phyloP scores from a whole-genome alignment of 1,140 invertebrate genomes.

The Macrostomum lignano region DNA sequence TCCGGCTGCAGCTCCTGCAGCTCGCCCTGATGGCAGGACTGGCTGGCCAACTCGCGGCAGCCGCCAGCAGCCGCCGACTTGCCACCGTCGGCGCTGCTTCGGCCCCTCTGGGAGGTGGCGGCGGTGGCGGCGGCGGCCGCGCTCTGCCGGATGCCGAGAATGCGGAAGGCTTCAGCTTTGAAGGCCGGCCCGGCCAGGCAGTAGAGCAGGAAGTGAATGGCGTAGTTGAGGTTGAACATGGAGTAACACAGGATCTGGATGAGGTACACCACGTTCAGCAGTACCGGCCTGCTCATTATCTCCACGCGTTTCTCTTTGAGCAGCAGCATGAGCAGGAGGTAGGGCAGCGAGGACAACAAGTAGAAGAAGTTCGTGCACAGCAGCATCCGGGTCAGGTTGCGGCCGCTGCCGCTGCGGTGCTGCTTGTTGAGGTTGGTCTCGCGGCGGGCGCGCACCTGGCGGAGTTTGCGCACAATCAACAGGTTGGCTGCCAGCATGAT shows the following conservation, averaged over 20 bases:
- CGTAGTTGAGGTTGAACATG: background rate
- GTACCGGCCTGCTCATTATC: background rate
- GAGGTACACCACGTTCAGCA: background rate
- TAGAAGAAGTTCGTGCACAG: conserved; percentile 5
- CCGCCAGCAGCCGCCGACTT: too few species aligned
- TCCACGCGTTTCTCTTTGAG: too few species aligned
- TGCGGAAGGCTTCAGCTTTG: background rate
- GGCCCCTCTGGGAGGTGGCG: too few species aligned
- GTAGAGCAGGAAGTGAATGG: conserved; percentile 1
- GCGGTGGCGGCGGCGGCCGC: too few species aligned
- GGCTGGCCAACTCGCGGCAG: too few species aligned
- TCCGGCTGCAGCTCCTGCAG: too few species aligned
- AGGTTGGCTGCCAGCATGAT: background rate
- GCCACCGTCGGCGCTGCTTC: too few species aligned
- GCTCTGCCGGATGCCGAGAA: background rate
- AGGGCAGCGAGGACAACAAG: background rate
- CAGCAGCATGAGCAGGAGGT: background rate
- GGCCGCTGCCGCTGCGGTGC: background rate
- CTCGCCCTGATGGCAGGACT: too few species aligned
- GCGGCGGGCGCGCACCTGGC: background rate
- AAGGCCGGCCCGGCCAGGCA: background rate
- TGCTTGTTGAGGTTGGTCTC: background rate
- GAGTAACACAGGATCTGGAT: background rate
- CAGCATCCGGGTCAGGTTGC: conserved; percentile 3
- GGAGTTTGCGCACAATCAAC: background rate